phyloP scores from a whole-genome alignment of 2,797 vertebrate genomes.

The Enteromius paludinosus region DNA sequence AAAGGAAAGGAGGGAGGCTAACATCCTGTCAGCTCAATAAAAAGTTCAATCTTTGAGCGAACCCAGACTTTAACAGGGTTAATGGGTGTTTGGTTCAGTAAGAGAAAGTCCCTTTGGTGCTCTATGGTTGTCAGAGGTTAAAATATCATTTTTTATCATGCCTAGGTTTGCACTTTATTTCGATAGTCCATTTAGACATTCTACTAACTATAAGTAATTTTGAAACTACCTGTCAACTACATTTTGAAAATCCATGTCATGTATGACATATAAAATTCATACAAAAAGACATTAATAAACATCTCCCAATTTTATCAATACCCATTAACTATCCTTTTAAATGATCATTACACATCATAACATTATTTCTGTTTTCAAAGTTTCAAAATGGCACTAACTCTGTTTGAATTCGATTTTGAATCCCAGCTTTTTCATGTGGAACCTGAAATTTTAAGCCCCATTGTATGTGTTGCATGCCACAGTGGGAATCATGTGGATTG shows the following conservation, averaged over 20 bases:
- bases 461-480: background rate
- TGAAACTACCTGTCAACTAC: too few species aligned
- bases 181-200: too few species aligned
- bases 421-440: background rate
- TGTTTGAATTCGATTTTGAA: background rate
- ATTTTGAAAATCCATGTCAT: too few species aligned
- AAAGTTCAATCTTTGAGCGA: conserved; percentile 13
- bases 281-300: too few species aligned
- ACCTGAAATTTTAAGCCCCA: background rate
- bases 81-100: background rate
- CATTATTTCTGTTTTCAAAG: background rate
- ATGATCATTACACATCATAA: background rate
- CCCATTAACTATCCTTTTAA: background rate
- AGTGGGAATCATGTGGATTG: background rate
- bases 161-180: background rate
- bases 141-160: background rate
- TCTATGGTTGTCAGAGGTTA: background rate
- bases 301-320: background rate
- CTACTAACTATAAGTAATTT: too few species aligned
- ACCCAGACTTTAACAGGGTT: conserved; percentile 6
- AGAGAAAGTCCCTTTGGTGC: background rate
- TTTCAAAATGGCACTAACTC: background rate
- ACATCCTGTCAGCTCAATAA: background rate
- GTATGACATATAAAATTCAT: too few species aligned
- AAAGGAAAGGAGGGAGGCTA: background rate